Conservation (phyloP, 2,888 invertebrate genomes). For the Stegophylla sp. region DNA sequence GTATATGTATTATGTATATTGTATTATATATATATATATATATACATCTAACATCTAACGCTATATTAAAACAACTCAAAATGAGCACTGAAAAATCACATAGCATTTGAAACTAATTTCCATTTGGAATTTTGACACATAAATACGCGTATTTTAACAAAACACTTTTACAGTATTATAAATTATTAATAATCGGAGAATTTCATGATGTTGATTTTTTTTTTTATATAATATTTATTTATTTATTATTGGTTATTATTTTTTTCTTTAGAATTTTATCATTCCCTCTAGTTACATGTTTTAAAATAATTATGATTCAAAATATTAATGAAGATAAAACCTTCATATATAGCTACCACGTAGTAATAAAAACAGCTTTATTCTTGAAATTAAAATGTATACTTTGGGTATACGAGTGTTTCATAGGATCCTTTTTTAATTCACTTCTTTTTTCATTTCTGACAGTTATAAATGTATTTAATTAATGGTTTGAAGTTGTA, state of each 20-base stretch:
- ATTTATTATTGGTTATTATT: neutral
- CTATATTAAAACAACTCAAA: neutral
- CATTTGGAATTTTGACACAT: neutral
- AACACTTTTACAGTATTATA: neutral
- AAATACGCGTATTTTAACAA: neutral
- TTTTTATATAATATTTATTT: neutral
- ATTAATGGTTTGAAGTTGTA: constrained; percentile 52
- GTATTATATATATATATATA: neutral
- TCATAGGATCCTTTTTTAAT: constrained; percentile 22
- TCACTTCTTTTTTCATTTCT: constrained; percentile 14
- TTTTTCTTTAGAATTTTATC: no score
- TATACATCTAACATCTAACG: neutral
- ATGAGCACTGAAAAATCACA: neutral
- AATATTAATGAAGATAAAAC: constrained; percentile 22
- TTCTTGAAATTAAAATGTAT: constrained; percentile 45
- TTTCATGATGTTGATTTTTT: neutral
- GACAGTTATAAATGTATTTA: constrained; percentile 49
- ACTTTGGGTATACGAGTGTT: neutral
- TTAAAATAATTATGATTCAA: neutral
- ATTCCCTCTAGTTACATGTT: no score
- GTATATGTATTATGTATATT: no score
- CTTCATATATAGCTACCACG: neutral
- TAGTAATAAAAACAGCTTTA: constrained; percentile 11
- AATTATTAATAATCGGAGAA: neutral
- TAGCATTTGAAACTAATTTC: constrained; percentile 34